A percentile compares a stretch with the other conserved stretches of the same genome.
Conservation (phyloP, 2,797 vertebrate species). For the Nyctalus aviator region DNA sequence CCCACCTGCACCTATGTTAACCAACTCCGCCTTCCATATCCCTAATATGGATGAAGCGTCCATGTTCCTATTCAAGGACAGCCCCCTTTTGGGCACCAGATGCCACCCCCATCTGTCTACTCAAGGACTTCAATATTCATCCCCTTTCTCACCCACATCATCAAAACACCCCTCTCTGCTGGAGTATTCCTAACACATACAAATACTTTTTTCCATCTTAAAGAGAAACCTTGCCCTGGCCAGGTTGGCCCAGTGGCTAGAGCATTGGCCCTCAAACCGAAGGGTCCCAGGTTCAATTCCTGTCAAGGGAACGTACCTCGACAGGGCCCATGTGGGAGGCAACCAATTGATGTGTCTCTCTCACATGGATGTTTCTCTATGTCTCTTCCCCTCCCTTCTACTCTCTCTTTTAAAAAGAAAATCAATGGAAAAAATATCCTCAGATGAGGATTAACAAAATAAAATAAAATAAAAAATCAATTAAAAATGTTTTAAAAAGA, state of each 20-base stretch:
- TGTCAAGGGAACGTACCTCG: too few relatives aligned
- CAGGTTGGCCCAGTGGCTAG: too few relatives aligned
- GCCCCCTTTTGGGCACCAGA: constrained; percentile 20
- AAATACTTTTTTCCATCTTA: constrained; percentile 23
- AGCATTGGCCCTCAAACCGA: too few relatives aligned
- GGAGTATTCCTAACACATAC: not conserved
- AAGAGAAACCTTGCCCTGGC: not conserved
- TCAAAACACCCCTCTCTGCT: not conserved
- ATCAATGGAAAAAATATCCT: too few relatives aligned
- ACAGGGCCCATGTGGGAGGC: too few relatives aligned
- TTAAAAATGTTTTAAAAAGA: not conserved
- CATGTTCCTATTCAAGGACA: constrained; percentile 41
- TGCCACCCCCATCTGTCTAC: constrained; percentile 53
- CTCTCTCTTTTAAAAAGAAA: too few relatives aligned
- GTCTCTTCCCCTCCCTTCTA: too few relatives aligned
- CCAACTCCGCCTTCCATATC: constrained; percentile 32
- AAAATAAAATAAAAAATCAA: too few relatives aligned
- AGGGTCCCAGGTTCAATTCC: too few relatives aligned
- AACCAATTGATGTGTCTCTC: too few relatives aligned
- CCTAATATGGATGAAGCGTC: not conserved
- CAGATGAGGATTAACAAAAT: too few relatives aligned
- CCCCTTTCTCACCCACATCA: not conserved
- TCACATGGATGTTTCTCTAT: too few relatives aligned
- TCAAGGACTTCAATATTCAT: not conserved
- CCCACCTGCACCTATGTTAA: constrained; percentile 70